A percentile compares a stretch with the other conserved stretches of the same genome.
phyloP scores from a whole-genome alignment of 2,797 vertebrate species.

The Enteromius thamalakanensis region DNA sequence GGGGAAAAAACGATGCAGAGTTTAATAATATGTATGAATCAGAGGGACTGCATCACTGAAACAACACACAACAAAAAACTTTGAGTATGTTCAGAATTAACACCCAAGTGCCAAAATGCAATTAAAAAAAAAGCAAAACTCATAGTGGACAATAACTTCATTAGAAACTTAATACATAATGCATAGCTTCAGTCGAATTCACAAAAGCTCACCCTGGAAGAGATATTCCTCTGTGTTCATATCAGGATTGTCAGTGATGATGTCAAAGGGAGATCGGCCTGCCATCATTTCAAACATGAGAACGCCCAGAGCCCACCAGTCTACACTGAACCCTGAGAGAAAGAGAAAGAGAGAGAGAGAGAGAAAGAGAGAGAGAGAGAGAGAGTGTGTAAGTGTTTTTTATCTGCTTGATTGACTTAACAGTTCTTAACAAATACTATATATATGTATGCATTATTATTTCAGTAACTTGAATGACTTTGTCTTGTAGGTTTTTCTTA shows the following conservation, averaged over 20 bases:
- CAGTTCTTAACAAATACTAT: neutral
- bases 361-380: too few relatives aligned
- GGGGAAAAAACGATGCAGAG: neutral
- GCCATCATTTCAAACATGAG: slow-evolving; percentile 99
- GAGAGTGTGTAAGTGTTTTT: neutral
- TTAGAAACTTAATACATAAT: neutral
- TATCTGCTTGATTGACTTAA: neutral
- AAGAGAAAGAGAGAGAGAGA: slow-evolving; percentile 35
- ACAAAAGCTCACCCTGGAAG: slow-evolving; percentile 88
- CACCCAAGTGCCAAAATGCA: neutral
- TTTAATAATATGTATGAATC: neutral
- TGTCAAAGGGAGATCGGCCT: slow-evolving; percentile 95
- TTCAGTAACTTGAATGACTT: neutral
- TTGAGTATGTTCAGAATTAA: neutral
- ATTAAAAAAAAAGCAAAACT: neutral
- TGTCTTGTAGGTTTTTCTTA: too few relatives aligned
- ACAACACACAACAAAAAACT: neutral
- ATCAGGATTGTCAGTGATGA: slow-evolving; percentile 99
- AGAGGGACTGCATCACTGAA: neutral
- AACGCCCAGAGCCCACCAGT: slow-evolving; percentile 98
- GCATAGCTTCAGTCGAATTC: neutral
- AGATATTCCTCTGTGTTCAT: slow-evolving; percentile 99
- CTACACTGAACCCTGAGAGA: slow-evolving; percentile 91
- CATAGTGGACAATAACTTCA: neutral
- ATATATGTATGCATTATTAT: neutral